phyloP scores from a whole-genome alignment of 2,888 invertebrate species.

The Acrocyrtus sp. region DNA sequence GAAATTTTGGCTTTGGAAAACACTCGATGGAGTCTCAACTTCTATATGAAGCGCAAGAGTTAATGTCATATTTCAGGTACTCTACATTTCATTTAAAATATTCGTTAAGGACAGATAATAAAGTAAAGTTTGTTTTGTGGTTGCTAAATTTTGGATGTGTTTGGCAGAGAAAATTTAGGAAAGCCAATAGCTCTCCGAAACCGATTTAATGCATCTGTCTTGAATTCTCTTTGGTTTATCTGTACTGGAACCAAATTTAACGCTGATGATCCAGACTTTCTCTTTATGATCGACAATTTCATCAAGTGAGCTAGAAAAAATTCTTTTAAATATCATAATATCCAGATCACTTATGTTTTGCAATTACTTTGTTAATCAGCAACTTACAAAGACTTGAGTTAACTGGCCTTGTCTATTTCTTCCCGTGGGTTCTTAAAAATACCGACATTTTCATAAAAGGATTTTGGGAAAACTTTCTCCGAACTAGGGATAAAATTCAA shows the following conservation, averaged over 20 bases:
- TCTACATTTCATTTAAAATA: no score
- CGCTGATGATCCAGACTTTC: slow-evolving; percentile 59
- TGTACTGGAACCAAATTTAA: slow-evolving; percentile 60
- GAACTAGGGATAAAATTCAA: slow-evolving; percentile 57
- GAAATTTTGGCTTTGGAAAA: slow-evolving; percentile 61
- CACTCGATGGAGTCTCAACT: slow-evolving; percentile 58
- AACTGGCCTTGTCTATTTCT: slow-evolving; percentile 59
- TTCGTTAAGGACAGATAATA: no score
- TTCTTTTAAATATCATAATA: slow-evolving; percentile 4
- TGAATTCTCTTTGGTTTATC: slow-evolving; percentile 62
- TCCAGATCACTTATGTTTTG: not conserved
- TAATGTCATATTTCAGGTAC: slow-evolving; percentile 58
- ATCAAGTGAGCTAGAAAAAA: no score
- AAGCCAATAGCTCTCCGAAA: slow-evolving; percentile 58
- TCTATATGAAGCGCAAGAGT: slow-evolving; percentile 58
- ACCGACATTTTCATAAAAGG: slow-evolving; percentile 60
- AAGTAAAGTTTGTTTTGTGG: no score
- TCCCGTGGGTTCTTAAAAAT: slow-evolving; percentile 58
- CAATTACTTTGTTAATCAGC: no score
- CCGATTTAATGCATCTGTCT: slow-evolving; percentile 60
- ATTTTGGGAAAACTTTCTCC: slow-evolving; percentile 59
- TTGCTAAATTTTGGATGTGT: no score
- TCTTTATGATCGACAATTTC: slow-evolving; percentile 58
- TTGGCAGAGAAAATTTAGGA: slow-evolving; percentile 59
- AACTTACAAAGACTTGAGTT: slow-evolving; percentile 58